These are phyloP conservation scores for Acleris holmiana DNA, from an alignment of 2,888 invertebrate species.

Conservation along the genomic window DNA sequence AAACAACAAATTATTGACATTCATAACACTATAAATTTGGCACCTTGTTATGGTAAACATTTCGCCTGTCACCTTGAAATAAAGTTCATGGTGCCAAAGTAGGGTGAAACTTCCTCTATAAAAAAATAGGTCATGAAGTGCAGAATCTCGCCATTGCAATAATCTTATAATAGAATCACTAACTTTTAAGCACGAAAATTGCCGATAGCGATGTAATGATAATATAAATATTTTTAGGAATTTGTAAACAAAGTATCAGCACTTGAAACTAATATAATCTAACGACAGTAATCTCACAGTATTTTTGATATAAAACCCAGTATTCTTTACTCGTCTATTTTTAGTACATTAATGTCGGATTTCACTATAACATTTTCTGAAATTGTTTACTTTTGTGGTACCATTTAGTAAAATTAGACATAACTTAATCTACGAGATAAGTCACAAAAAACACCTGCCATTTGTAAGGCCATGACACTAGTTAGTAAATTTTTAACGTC, in stretches of 20 bases:
- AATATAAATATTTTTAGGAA: constrained; percentile 14
- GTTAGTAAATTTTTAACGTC: constrained; percentile 5
- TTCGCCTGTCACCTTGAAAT: no score
- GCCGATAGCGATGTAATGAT: not conserved
- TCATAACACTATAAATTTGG: no score
- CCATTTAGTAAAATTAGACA: not conserved
- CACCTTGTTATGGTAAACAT: no score
- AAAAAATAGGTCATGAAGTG: constrained; percentile 30
- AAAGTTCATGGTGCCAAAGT: no score
- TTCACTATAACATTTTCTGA: no score
- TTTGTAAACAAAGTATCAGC: constrained; percentile 6
- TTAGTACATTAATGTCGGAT: not conserved
- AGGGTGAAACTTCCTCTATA: not conserved
- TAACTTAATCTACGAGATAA: not conserved
- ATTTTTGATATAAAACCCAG: constrained; percentile 33
- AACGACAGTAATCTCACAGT: constrained; percentile 17
- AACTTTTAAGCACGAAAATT: not conserved
- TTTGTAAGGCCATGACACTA: constrained; percentile 27
- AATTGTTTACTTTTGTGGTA: no score
- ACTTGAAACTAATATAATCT: constrained; percentile 6
- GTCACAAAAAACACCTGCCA: constrained; percentile 23
- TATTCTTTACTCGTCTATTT: not conserved
- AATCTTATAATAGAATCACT: no score
- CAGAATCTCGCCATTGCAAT: constrained; percentile 28
- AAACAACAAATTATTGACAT: no score